Base-by-base conservation (phyloP, 2,888 invertebrate species). In the Tetragonula carbonaria region DNA sequence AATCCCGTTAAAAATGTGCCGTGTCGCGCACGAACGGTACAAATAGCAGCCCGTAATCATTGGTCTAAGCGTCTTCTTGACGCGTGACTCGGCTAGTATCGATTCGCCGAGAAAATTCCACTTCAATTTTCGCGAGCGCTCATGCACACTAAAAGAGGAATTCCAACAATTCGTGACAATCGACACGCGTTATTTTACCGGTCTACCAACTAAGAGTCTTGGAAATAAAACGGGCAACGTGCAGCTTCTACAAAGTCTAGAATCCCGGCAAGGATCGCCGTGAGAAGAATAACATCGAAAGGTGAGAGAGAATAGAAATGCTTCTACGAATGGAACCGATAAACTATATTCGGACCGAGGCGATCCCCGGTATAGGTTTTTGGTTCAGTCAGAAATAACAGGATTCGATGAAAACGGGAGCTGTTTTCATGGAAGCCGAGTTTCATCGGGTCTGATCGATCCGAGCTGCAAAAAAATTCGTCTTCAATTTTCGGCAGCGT, bases 401-500 rank as follows among this genome's bases (percentile, higher is more conserved):
- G 66, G 72, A 72, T 80, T 66, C 59, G 53, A 51, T 14, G 23
- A 14, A 55, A 53, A 23, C 65, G 4, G 21, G 70, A 28, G 28
- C 74, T 77, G 70, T 72, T 68, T 76, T 67, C 59, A 50, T 72
- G 63, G 62, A 55, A 53, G 55, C n/a, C 2, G 67, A 77, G 80
- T 86, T 83, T 78, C 80, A 23, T 50, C 45, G 8, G 45, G 33
- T n/a, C 67, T 76, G 86, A 86, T 86, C 85, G 87, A 87, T 85
- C 85, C 82, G 28, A 45, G 8, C 72, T 82, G 76, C 53, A 75
- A 76, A 88, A 28, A 87, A 87, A 88, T 87, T 87, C 86, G 86
- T 86, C 91, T 88, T 90, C 89, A 90, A 91, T 91, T 88, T 91
- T 88, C 87, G 74, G 55, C 82, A 87, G 86, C 88, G 91, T 89